Base-by-base conservation (phyloP, 1,140 invertebrate genomes). In the Bombus pyrosoma region DNA sequence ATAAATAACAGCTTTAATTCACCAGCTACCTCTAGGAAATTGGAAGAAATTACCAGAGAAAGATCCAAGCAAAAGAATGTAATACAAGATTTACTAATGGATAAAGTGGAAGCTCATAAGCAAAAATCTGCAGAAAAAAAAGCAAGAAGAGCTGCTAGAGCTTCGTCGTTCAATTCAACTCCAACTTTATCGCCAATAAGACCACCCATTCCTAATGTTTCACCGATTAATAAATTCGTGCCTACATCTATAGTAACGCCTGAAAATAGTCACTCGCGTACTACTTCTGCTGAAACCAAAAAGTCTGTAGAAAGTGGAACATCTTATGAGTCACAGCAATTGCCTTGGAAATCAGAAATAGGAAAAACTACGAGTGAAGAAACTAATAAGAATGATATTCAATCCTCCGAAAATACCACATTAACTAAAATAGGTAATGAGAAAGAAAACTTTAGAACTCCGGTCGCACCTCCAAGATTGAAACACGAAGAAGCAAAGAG, bases 11-110 rank as follows among this genome's bases (percentile, higher is more conserved):
- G 83, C 68, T 90, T 90, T 28, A 95, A 95, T 83, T 95, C 95
- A 9, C 95, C 96, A 0, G 92, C 94, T 0, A 96, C 96, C 10
- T 95, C 95, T 2, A 93, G 95, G 59, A 96, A 96, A 91, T 93
- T 97, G 62, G 96, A 97, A 91, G 96, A 97, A 93, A 95, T 97
- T 22, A 96, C 96, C 15, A 96, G 96, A 91, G 96, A 97, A 91
- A 95, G 97, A 71, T 96, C 95, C 10, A 97, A 97, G 92, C 96
- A 97, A 91, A 97, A 97, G 90, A 96, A 96, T 93, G 92, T 97
- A 6, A 97, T 97, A 85, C 97, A 97, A 90, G 97, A 98, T 92
- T 95, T 98, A 92, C 96, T 98, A 43, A 97, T 98, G 96, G 97
- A 97, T 77, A 97, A 97, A 92, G 95, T 98, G 72, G 96, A 96